Conservation (phyloP, 2,888 invertebrate species). For the Iphiclides podalirius region DNA sequence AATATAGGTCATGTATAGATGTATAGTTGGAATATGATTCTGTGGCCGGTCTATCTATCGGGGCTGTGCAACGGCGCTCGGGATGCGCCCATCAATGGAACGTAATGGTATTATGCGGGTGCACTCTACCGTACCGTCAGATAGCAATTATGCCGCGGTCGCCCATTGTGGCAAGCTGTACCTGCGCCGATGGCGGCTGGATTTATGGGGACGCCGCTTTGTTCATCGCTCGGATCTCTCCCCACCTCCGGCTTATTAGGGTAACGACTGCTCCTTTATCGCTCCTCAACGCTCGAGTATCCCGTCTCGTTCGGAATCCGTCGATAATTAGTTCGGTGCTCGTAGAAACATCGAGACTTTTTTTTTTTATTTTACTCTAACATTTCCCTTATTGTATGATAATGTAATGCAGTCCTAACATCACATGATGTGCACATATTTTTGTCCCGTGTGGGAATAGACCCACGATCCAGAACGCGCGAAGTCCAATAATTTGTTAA, state of each 20-base stretch:
- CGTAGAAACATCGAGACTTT: too few species aligned
- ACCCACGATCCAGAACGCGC: too few species aligned
- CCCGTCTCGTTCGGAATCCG: too few species aligned
- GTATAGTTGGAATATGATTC: constrained; percentile 5
- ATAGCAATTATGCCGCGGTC: constrained; percentile 51
- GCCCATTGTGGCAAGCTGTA: constrained; percentile 45
- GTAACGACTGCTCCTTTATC: constrained; percentile 17
- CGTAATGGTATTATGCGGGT: constrained; percentile 55
- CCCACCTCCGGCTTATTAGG: constrained; percentile 15
- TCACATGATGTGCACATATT: too few species aligned
- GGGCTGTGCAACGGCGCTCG: constrained; percentile 32
- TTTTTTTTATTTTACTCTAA: too few species aligned
- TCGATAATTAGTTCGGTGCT: too few species aligned
- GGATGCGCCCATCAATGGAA: constrained; percentile 42
- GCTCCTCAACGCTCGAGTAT: constrained; percentile 19
- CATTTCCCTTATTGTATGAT: too few species aligned
- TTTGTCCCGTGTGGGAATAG: too few species aligned
- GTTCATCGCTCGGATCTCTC: constrained; percentile 16
- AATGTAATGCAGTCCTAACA: too few species aligned
- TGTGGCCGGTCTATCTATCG: not conserved
- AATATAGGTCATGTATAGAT: too few species aligned
- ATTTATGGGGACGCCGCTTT: constrained; percentile 16
- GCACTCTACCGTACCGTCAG: constrained; percentile 41
- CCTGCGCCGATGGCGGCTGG: constrained; percentile 21
- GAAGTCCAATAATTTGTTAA: too few species aligned